Conservation (phyloP, 2,888 invertebrate genomes). For the Caenorhabditis sinica region DNA sequence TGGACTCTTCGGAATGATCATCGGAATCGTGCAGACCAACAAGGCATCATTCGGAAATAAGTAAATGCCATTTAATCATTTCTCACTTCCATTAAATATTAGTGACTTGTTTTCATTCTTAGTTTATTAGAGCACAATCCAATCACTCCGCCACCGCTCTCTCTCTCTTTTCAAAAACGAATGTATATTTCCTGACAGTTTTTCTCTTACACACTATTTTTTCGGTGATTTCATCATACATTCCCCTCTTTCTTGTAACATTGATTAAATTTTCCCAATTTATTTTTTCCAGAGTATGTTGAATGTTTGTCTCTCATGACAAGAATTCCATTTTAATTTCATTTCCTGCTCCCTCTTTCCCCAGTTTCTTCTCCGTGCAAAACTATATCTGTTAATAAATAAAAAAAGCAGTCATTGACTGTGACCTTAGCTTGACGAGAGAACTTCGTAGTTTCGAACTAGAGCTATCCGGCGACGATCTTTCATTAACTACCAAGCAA, state of each 20-base stretch:
- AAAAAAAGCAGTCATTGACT: constrained; percentile 9
- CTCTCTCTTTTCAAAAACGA: constrained; percentile 36
- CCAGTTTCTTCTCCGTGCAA: constrained; percentile 16
- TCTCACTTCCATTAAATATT: constrained; percentile 8
- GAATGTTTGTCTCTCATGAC: constrained; percentile 61
- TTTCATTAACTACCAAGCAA: background rate
- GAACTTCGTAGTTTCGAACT: constrained; percentile 41
- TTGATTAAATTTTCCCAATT: constrained; percentile 45
- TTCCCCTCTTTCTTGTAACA: constrained; percentile 54
- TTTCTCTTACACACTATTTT: constrained; percentile 21
- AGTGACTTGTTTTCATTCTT: constrained; percentile 31
- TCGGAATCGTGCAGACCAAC: constrained; percentile 88
- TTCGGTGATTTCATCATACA: constrained; percentile 55
- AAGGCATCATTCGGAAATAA: constrained; percentile 76
- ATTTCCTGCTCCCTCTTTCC: constrained; percentile 10
- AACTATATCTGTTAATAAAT: constrained; percentile 52
- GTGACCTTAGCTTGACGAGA: background rate
- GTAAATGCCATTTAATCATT: constrained; percentile 43
- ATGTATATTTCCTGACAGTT: constrained; percentile 48
- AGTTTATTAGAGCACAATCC: constrained; percentile 49
- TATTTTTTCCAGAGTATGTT: constrained; percentile 25
- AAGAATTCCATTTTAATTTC: constrained; percentile 17
- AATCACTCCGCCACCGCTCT: constrained; percentile 32
- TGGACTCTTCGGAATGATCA: constrained; percentile 98
- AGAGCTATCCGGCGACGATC: constrained; percentile 3